Percentiles rank a stretch among this genome's conserved stretches.
Evolutionary conservation across 2,888 invertebrate genomes (phyloP).

Genomic region (Dryadula phaetusa): DNA sequence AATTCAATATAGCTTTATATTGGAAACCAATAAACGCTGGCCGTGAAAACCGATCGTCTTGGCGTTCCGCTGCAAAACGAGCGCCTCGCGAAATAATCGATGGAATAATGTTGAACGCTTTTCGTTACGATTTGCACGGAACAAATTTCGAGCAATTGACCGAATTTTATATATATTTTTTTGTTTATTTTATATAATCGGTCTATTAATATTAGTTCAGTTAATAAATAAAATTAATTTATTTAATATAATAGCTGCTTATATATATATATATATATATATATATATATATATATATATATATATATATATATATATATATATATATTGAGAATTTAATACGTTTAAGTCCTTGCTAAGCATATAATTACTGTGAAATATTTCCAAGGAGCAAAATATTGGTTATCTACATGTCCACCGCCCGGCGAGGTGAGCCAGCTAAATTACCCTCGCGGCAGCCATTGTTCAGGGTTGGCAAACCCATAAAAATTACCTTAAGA

Average conservation of each 20-base stretch:
- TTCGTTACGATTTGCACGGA: slow-evolving; percentile 31
- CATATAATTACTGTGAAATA: slow-evolving; percentile 22
- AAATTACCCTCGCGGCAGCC: slow-evolving; percentile 60
- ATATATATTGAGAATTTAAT: not conserved
- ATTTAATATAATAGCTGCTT: not conserved
- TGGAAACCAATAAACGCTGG: slow-evolving; percentile 60
- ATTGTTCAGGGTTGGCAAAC: slow-evolving; percentile 81
- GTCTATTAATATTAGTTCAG: not conserved
- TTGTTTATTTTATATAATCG: not conserved
- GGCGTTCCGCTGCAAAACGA: slow-evolving; percentile 34
- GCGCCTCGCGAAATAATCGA: slow-evolving; percentile 31
- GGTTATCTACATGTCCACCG: slow-evolving; percentile 42
- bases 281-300: not conserved
- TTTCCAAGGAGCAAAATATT: slow-evolving; percentile 15
- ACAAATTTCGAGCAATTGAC: slow-evolving; percentile 26
- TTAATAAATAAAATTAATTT: not conserved
- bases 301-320: not conserved
- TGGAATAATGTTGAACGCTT: slow-evolving; percentile 27
- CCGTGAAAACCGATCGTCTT: slow-evolving; percentile 44
- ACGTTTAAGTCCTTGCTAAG: not conserved
- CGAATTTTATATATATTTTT: not conserved
- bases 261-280: not conserved
- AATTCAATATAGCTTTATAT: slow-evolving; percentile 62
- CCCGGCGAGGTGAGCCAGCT: slow-evolving; percentile 53
- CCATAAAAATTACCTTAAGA: slow-evolving; percentile 81